Evolutionary conservation across 2,888 invertebrate species (phyloP), one percentile per base, ranked within the genome.

Genomic region (Amblyjoppa fuscipennis): DNA sequence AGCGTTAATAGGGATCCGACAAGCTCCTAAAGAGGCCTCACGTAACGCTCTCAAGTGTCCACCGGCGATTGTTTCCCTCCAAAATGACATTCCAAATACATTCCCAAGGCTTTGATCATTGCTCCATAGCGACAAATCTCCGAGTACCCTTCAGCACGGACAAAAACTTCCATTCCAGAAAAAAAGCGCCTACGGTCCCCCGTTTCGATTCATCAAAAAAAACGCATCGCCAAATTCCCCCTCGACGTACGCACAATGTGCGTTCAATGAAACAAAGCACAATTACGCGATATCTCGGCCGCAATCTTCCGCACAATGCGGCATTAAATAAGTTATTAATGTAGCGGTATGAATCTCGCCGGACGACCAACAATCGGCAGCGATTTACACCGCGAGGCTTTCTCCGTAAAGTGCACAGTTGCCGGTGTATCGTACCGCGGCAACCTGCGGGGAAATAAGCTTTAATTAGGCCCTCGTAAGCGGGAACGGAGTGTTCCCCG

Each of bases 401-500:
- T 61, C 61, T n/a, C 34, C 16, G 61, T 61, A 61, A 6, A 61
- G 13, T 34, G 31, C n/a, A 16, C 31, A 16, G 11, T 5, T 31
- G 6, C 16, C 16, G 31, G 16, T 31, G 2, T 34, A 34, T 61
- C 59, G 61, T 61, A 31, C 28, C 49, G 28, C 51, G 59, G 31
- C 74, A 38, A 56, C 45, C 45, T 38, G 38, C 38, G 68, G 49
- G 69, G 56, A 74, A 83, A 86, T 81, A 83, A 80, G 81, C 86
- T 81, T 74, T 86, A 81, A 86, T 86, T 81, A 83, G 82, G 70
- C 77, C 70, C 77, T 81, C 86, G 86, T 81, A 86, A 86, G 83
- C 80, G 73, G 77, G 64, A 75, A 38, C 61, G 59, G 69, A 81
- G 77, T 25, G 73, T 80, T 75, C 69, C 53, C 75, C 68, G 16